Evolutionary conservation across 2,888 invertebrate species (phyloP), one percentile per base, ranked within the genome.

Genomic region (Eristalis tenax): DNA sequence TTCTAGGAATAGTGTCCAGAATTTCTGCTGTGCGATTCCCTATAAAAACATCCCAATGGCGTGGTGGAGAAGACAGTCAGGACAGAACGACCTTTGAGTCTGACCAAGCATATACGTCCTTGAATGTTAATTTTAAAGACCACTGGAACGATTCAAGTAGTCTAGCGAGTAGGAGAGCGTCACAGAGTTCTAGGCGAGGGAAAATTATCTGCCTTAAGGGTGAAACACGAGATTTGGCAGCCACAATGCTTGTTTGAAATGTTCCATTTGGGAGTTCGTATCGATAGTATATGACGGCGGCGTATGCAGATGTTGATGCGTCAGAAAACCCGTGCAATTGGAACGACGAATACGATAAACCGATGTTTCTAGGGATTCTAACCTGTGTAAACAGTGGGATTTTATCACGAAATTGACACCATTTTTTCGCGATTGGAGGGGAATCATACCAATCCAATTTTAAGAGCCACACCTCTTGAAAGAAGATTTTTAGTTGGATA

Each of bases 31-130:
- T 66, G n/a, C 66, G 26, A 26, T 66, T 66, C 4, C 40, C 43
- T n/a, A 43, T 26, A n/a, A 43, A 66, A 26, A 43, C 43, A 26
- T 66, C 15, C 86, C 86, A 88, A 15, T 71, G 77, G 5, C 84
- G 40, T 0, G 83, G 84, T 3, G 83, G 84, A 11, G 73, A 64
- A 10, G 83, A 79, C 1, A 91, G 61, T 90, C 91, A 91, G n/a
- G 83, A 75, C 2, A 91, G 63, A 6, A 90, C 89, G 10, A 91
- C 89, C 18, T 88, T 89, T 0, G 90, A 91, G 75, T 92, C 91
- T 0, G 89, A 88, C 88, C 86, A 88, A 50, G 80, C 83, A 26
- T 22, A 70, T 11, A 79, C 61, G 18, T 68, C 73, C 5, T 63
- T 65, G n/a, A 88, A 75, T 1, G 23, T 22, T n/a, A 78, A 59